Base-by-base conservation (phyloP, 2,888 invertebrate genomes). In the Bedellia somnulentella region DNA sequence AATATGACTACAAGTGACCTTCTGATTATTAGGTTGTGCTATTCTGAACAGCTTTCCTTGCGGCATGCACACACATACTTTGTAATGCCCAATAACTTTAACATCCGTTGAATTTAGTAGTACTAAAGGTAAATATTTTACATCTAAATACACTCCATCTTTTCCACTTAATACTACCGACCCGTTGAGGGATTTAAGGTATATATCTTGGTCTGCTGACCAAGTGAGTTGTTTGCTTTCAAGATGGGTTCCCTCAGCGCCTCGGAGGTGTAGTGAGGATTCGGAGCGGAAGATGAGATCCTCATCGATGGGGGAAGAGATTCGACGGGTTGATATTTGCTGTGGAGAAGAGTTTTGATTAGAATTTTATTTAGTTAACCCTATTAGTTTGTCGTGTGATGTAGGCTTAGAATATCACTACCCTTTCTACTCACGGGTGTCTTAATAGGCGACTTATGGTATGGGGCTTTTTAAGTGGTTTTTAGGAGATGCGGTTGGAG, bases 1-100 rank as follows among this genome's bases (percentile, higher is more conserved):
- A 11, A 84, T 64, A 47, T 81, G 81, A 1, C 82, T 79, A 48
- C 87, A 87, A 18, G 80, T 80, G 1, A 81, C 78, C 27, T 57
- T 67, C 31, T 63, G 63, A 1, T 81, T 82, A 0, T 78, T 76
- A 0, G 84, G 81, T n/a, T n/a, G n/a, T n/a, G n/a, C n/a, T 3
- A 93, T 81, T 36, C 86, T 78, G 49, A 92, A 93, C 29, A 94
- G 53, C 43, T 87, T 87, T 0, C 93, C 93, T 38, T 87, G 84
- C 0, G 93, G 93, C 89, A 92, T 91, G 48, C 93, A 93, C 1
- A 93, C 86, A 44, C 93, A 94, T 1, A 94, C 80, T 55, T 93
- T 93, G 45, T 85, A 93, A 52, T 93, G 91, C 0, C 82, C 71
- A 0, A 55, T 53, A 0, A 47, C 52, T 16, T 28, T 22, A 5